Base-by-base conservation (phyloP, 2,113 vertebrate genomes). In the Galeopterus variegatus region DNA sequence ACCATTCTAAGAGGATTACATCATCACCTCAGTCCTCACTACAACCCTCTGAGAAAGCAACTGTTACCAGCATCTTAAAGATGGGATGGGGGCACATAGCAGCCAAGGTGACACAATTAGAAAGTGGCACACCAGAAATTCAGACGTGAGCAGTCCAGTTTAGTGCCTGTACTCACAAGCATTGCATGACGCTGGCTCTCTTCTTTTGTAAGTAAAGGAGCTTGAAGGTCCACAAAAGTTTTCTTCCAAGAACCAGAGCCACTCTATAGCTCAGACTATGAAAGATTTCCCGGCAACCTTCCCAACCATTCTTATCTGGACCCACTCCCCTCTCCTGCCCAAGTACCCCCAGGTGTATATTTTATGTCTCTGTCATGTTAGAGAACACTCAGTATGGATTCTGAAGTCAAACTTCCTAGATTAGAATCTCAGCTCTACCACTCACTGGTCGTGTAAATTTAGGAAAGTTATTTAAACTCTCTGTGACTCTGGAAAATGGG, bases 401-500 rank as follows among this genome's bases (percentile, higher is more conserved):
- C 67, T n/a, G 60, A 24, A 33, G 6, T 45, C 12, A 62, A 58
- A 36, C 18, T 7, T 41, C 18, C n/a, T 48, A 48, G 5, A 33
- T 70, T 21, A 79, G 73, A 72, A 92, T 36, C 45, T 13, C 26
- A 69, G 2, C 2, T 56, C 45, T 77, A 33, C 10, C 21, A 72
- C 2, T 36, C 21, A 72, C 2, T 36, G 5, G 19, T 41, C 56
- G 31, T 5, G 19, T 41, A 62, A 69, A 81, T 73, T 45, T 67
- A 6, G 26, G 23, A 50, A 97, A 82, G 14, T 62, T 41, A 33
- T 33, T 54, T 69, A 91, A 81, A 81, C 84, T 89, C 79, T 56
- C 19, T 19, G 52, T 75, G 19, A 7, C 64, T 58, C 48, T 85
- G 54, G 45, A 54, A 93, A 93, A 94, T n/a, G 62, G 84, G 48